Evolutionary conservation across 2,797 vertebrate genomes (phyloP), one percentile per base, ranked within the genome.

Genomic region (Pipistrellus pipistrellus): DNA sequence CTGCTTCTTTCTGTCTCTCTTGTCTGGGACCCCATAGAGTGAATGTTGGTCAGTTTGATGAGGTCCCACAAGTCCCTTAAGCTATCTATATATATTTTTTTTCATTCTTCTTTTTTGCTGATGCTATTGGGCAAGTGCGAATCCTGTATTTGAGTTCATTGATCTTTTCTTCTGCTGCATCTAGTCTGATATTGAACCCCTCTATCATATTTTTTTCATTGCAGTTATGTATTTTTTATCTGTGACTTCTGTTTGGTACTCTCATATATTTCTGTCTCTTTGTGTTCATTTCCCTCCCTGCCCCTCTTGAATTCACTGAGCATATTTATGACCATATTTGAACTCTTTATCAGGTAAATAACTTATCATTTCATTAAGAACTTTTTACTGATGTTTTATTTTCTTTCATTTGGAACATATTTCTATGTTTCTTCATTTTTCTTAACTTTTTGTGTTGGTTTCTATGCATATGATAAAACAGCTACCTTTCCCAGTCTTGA

Each of bases 261-360:
- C 25, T 64, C 20, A 53, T 59, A n/a, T 35, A 57, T 13, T 57
- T 69, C 64, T 4, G 27, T 72, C 53, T 86, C 44, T 64, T 23
- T 44, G 4, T 83, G 11, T 53, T 32, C 32, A 72, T 71, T 86
- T 86, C 32, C 59, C 12, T 21, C 69, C 55, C 23, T 53, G 11
- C 12, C 46, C 12, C 57, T 11, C 5, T 59, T 23, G 18, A 87
- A 15, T 73, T 81, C n/a, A 44, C 55, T 55, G 15, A 92, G 44
- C 66, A 64, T 53, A 77, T 71, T 78, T 92, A 80, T 81, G 85
- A 87, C 44, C 14, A 55, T 73, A 73, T 81, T 88, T 88, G 55
- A 73, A 66, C 57, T 82, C 35, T 88, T 25, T 88, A 46, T 75
- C 30, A n/a, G 23, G 23, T 25, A 87, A 75, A n/a, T 73, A 46